Base-by-base conservation (phyloP, 2,113 vertebrate genomes). In the Setophaga kirtlandii region DNA sequence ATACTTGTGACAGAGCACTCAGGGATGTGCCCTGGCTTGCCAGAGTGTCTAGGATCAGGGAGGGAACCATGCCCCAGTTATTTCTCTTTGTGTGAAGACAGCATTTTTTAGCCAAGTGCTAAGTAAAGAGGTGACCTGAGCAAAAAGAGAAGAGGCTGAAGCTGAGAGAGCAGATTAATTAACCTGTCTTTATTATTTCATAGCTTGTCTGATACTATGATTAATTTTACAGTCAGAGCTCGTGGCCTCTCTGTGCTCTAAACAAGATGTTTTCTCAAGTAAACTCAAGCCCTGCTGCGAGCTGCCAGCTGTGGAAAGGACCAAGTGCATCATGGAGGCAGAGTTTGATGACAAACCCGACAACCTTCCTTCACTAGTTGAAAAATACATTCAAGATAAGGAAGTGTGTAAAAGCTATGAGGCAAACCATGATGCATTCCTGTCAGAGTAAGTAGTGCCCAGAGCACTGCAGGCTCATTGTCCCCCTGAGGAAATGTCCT, bases 211-310 rank as follows among this genome's bases (percentile, higher is more conserved):
- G 42, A 85, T 31, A 25, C 33, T 8, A 12, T 6, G 5, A 83
- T 92, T 79, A 20, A 70, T 39, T 71, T 92, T 75, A 17, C 83
- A 98, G 98, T 86, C 60, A 11, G 81, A 96, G 13, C 24, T 97
- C 2, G 2, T 68, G 14, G 31, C 23, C 9, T 83, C 97, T 2
- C 3, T 97, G 0, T 98, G 98, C 94, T 86, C 96, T 1, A 87
- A 98, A 70, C 88, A 96, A 18, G 97, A 97, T 0, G 1, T 73
- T 42, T 33, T 98, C 69, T 98, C 98, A 42, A 81, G 63, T 22
- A 98, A 98, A 92, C 31, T 98, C 88, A 89, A 94, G 41, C 2
- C 18, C 12, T 98, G 98, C 77, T 98, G 98, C 4, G 93, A 74
- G 4, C 97, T 89, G 35, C 78, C 97, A 8, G 0, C 82, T 31